phyloP scores from a whole-genome alignment of 2,113 vertebrate species.

The Speoplatyrhinus poulsoni region DNA sequence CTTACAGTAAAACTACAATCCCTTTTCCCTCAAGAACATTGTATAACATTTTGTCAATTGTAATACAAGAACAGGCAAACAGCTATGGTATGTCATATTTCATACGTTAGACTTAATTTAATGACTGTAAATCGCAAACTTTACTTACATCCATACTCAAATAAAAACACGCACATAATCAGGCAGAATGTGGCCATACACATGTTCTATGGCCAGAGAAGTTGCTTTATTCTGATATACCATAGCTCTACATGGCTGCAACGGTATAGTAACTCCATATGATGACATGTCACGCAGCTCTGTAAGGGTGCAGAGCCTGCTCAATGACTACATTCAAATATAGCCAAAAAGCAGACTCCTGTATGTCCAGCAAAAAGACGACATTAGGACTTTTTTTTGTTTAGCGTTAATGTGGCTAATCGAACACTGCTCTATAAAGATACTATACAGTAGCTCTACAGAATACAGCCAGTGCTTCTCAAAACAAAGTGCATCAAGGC shows the following conservation, averaged over 20 bases:
- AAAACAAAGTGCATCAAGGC: slow-evolving; percentile 78
- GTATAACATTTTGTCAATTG: slow-evolving; percentile 44
- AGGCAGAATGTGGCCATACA: slow-evolving; percentile 66
- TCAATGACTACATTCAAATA: slow-evolving; percentile 35
- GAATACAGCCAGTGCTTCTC: slow-evolving; percentile 52
- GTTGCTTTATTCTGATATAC: slow-evolving; percentile 62
- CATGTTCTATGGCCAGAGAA: slow-evolving; percentile 56
- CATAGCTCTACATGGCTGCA: slow-evolving; percentile 64
- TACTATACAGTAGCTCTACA: slow-evolving; percentile 67
- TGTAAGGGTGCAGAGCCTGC: slow-evolving; percentile 35
- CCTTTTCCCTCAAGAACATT: slow-evolving; percentile 37
- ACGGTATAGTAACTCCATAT: slow-evolving; percentile 63
- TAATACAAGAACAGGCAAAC: slow-evolving; percentile 39
- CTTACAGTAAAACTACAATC: slow-evolving; percentile 31
- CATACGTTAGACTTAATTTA: slow-evolving; percentile 31
- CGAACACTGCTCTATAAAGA: slow-evolving; percentile 52
- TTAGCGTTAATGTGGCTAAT: slow-evolving; percentile 22
- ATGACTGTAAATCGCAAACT: slow-evolving; percentile 50
- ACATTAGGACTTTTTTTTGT: slow-evolving; percentile 12
- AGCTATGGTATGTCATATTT: slow-evolving; percentile 42
- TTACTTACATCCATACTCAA: slow-evolving; percentile 34
- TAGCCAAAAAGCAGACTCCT: slow-evolving; percentile 47
- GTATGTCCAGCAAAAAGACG: slow-evolving; percentile 38
- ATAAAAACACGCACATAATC: slow-evolving; percentile 50
- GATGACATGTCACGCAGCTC: slow-evolving; percentile 48